Conservation (phyloP, 1,140 invertebrate species). For the Pinna nobilis region DNA sequence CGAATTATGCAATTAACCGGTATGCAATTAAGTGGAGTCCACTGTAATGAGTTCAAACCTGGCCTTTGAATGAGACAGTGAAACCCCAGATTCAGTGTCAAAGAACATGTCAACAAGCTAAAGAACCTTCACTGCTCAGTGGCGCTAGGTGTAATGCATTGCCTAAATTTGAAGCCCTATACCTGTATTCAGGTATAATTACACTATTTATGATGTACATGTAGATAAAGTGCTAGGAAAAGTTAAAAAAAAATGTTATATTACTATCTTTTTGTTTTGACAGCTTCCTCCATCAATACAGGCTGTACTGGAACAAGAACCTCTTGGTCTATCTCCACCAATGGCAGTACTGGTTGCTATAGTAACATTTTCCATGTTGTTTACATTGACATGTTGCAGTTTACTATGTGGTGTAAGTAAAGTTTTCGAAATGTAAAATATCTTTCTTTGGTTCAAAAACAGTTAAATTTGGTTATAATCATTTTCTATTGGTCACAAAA, state of each 20-base stretch:
- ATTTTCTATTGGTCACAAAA: no score
- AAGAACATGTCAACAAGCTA: no score
- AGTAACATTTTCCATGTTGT: constrained; percentile 43
- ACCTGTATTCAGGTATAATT: no score
- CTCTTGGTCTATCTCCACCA: constrained; percentile 61
- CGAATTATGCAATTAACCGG: no score
- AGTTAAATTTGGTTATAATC: neutral
- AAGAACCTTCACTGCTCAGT: no score
- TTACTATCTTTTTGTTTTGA: neutral
- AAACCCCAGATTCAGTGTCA: no score
- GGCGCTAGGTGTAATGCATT: no score
- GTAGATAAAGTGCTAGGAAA: neutral
- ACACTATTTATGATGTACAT: neutral
- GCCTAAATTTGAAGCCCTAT: no score
- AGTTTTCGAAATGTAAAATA: neutral
- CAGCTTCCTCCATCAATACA: constrained; percentile 66
- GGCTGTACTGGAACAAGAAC: constrained; percentile 64
- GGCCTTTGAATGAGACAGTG: no score
- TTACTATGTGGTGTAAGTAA: constrained; percentile 57
- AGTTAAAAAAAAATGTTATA: neutral
- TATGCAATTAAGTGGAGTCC: no score
- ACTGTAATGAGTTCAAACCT: no score
- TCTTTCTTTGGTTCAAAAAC: neutral
- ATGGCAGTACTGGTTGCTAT: constrained; percentile 57
- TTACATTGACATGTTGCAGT: constrained; percentile 43